phyloP scores from a whole-genome alignment of 2,797 vertebrate genomes.

The Pseudochromis fuscus region DNA sequence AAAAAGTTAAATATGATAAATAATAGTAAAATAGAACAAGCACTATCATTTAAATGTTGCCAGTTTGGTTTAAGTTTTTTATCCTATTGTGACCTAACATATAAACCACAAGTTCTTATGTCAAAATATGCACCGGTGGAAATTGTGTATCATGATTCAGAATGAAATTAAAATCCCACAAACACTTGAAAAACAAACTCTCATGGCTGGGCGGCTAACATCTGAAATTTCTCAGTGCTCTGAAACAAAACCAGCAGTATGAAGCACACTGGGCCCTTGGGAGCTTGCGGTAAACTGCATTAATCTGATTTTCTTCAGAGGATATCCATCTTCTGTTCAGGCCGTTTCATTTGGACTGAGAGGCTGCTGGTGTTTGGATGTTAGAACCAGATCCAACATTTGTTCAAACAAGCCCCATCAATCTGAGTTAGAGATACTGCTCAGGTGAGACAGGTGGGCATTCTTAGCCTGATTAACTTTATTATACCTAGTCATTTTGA shows the following conservation, averaged over 20 bases:
- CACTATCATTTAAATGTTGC: background rate
- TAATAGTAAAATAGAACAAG: background rate
- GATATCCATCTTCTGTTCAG: no score
- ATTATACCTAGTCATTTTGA: no score
- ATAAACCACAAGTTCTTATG: background rate
- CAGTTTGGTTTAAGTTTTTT: background rate
- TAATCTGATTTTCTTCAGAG: background rate
- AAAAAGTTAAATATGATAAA: background rate
- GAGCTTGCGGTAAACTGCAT: conserved; percentile 3
- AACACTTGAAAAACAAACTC: background rate
- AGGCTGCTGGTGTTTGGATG: background rate
- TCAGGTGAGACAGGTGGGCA: no score
- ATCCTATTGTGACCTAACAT: background rate
- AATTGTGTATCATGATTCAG: no score
- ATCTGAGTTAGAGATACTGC: no score
- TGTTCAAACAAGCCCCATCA: no score
- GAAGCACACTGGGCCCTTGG: background rate
- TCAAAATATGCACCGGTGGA: no score
- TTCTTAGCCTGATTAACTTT: no score
- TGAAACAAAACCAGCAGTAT: conserved; percentile 1
- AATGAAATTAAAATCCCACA: background rate
- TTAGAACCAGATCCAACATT: no score
- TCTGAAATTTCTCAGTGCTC: background rate
- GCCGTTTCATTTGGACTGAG: no score
- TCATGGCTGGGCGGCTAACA: background rate